Evolutionary conservation across 2,797 vertebrate genomes (phyloP).

Genomic region (Schizothorax lantsangensis): DNA sequence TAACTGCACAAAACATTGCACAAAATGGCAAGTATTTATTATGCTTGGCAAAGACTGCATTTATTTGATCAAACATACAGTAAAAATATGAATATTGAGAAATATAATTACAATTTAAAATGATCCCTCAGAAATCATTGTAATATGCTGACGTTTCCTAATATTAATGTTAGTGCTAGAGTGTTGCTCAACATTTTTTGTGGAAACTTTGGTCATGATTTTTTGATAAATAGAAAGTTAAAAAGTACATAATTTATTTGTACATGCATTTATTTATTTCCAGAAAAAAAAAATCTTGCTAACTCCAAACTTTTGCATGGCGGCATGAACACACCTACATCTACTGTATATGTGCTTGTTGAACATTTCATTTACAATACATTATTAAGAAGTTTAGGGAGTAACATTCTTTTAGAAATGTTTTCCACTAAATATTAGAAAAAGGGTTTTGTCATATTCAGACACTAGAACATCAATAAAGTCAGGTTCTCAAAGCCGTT

Average conservation of each 20-base stretch:
- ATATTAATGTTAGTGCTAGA: not conserved
- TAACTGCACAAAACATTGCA: not conserved
- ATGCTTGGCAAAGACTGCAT: not conserved
- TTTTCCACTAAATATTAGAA: constrained; percentile 19
- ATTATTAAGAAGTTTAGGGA: not conserved
- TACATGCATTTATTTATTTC: not conserved
- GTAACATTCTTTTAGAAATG: not conserved
- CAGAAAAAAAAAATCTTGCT: not conserved
- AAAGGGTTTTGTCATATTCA: not conserved
- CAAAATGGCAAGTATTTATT: not conserved
- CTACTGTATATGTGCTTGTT: not conserved
- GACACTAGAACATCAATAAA: not conserved
- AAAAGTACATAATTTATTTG: not conserved
- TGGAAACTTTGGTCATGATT: not conserved
- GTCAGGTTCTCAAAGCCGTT: constrained; percentile 1
- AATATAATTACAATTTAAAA: constrained; percentile 4
- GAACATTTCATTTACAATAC: not conserved
- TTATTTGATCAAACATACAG: not conserved
- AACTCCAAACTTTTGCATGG: not conserved
- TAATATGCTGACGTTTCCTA: not conserved
- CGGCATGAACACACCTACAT: not conserved
- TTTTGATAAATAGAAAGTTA: not conserved
- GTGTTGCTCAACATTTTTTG: not conserved
- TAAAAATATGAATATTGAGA: not conserved
- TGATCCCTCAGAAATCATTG: not conserved